phyloP scores from a whole-genome alignment of 1,140 invertebrate species.

The Cydia strobilella region DNA sequence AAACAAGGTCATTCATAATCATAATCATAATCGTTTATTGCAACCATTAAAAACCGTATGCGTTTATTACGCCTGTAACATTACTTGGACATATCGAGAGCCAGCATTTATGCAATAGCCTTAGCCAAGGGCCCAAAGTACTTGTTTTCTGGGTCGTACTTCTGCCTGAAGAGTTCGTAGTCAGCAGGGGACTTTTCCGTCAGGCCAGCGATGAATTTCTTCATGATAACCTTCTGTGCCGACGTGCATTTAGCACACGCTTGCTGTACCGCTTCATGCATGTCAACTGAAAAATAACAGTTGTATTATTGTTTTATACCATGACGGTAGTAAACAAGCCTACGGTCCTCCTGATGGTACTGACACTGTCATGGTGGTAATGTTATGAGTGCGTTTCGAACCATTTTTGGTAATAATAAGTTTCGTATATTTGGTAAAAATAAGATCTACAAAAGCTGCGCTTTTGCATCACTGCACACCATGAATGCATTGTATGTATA shows the following conservation, averaged over 20 bases:
- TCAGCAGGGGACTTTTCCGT: constrained; percentile 76
- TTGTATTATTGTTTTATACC: not conserved
- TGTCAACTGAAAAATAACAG: constrained; percentile 54
- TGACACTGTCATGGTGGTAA: no score
- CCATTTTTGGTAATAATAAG: no score
- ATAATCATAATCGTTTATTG: no score
- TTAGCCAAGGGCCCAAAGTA: constrained; percentile 40
- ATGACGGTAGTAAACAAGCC: no score
- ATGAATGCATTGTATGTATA: no score
- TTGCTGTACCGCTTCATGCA: constrained; percentile 84
- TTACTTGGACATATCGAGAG: not conserved
- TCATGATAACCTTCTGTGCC: constrained; percentile 82
- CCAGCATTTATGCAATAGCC: constrained; percentile 38
- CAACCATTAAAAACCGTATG: not conserved
- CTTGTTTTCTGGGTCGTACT: constrained; percentile 81
- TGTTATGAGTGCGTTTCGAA: no score
- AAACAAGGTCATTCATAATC: no score
- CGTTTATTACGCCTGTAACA: not conserved
- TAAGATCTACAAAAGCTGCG: no score
- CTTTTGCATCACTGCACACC: no score
- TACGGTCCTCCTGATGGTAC: no score
- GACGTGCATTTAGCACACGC: constrained; percentile 85
- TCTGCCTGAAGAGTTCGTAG: constrained; percentile 80
- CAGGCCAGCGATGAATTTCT: constrained; percentile 80
- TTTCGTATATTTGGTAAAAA: no score